Conservation (phyloP, 64 coral and sea anemone genomes). For the Porites lutea region DNA sequence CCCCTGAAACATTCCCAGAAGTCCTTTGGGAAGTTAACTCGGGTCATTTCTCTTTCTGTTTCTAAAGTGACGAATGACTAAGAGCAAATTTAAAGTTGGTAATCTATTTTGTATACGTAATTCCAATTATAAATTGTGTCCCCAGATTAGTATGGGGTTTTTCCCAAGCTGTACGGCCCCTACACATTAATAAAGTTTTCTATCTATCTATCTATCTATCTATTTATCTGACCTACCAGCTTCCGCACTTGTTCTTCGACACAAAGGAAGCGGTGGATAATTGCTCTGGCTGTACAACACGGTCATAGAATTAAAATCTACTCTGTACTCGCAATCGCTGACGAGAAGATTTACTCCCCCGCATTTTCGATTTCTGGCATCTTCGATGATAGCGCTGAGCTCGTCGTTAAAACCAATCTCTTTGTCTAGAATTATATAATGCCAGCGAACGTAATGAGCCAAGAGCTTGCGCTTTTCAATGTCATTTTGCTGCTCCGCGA, state of each 20-base stretch:
- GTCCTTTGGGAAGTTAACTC: too few species aligned
- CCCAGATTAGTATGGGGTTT: too few species aligned
- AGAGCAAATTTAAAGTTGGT: too few species aligned
- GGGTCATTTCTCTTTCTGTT: too few species aligned
- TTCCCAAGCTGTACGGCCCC: too few species aligned
- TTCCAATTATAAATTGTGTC: too few species aligned
- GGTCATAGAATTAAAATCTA: conserved; percentile 25
- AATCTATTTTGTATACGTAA: too few species aligned
- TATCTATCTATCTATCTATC: too few species aligned
- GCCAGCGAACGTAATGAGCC: conserved; percentile 16
- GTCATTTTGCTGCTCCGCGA: neutral
- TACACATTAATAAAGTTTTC: too few species aligned
- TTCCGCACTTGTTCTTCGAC: neutral
- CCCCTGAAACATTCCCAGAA: too few species aligned
- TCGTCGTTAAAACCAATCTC: conserved; percentile 17
- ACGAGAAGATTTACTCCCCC: neutral
- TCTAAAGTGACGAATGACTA: too few species aligned
- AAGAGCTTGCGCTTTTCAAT: conserved; percentile 14
- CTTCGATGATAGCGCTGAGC: conserved; percentile 1
- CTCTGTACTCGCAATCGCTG: neutral
- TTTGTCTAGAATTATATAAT: conserved; percentile 8
- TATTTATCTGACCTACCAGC: neutral
- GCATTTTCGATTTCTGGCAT: neutral
- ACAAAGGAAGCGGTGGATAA: neutral
- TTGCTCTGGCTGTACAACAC: neutral